phyloP scores from a whole-genome alignment of 2,888 invertebrate species.

The Lasioglossum morio region DNA sequence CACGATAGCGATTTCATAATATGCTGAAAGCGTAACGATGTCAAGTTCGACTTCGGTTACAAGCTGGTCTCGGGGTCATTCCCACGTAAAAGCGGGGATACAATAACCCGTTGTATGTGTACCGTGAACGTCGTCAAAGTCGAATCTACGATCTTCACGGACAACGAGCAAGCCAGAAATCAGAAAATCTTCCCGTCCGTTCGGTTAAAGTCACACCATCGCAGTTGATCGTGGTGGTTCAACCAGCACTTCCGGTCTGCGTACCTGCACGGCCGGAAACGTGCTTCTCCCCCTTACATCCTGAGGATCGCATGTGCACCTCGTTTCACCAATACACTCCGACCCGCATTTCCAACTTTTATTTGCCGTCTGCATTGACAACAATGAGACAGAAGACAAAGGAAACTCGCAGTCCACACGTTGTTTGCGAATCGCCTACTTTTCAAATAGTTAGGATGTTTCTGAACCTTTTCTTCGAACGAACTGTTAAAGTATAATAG shows the following conservation, averaged over 20 bases:
- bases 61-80: constrained; percentile 50
- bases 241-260: constrained; percentile 72
- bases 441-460: background rate
- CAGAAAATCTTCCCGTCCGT: constrained; percentile 72
- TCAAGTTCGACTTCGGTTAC: constrained; percentile 55
- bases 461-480: background rate
- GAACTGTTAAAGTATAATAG: background rate
- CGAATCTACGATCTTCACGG: constrained; percentile 73
- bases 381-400: constrained; percentile 2
- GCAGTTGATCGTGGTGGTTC: constrained; percentile 66
- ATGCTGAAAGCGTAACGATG: constrained; percentile 53
- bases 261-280: constrained; percentile 77
- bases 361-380: background rate
- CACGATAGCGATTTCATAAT: constrained; percentile 34
- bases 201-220: constrained; percentile 68
- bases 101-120: constrained; percentile 55
- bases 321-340: constrained; percentile 45
- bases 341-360: constrained; percentile 52
- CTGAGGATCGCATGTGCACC: constrained; percentile 56
- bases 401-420: background rate
- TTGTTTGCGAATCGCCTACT: background rate
- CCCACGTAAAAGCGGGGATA: constrained; percentile 56
- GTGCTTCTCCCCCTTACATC: constrained; percentile 53
- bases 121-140: constrained; percentile 45
- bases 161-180: constrained; percentile 62